phyloP scores from a whole-genome alignment of 35 echinoderm and acorn worm species.

The Apostichopus parvimensis region DNA sequence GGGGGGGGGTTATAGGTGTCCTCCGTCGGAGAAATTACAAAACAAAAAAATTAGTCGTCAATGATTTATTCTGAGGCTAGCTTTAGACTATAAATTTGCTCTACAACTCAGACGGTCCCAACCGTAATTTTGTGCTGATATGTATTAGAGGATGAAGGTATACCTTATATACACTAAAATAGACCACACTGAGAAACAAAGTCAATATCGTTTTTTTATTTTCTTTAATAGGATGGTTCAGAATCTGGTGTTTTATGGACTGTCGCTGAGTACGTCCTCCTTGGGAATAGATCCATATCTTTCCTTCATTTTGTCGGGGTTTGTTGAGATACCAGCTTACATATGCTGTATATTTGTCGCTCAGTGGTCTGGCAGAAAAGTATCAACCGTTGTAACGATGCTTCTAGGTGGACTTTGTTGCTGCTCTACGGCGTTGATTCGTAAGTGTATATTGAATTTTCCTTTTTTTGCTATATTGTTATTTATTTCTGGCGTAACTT shows the following conservation, averaged over 20 bases:
- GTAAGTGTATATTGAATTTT: not conserved
- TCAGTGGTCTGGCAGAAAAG: not conserved
- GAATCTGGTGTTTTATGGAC: constrained; percentile 3
- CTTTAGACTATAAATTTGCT: too few relatives aligned
- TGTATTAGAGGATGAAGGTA: too few relatives aligned
- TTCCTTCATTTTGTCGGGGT: not conserved
- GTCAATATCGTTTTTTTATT: not conserved
- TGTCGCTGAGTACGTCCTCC: not conserved
- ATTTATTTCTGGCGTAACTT: too few relatives aligned
- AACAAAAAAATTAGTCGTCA: too few relatives aligned
- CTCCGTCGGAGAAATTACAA: too few relatives aligned
- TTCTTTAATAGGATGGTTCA: not conserved
- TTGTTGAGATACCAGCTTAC: constrained; percentile 16
- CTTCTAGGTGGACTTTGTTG: constrained; percentile 6
- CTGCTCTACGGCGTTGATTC: not conserved
- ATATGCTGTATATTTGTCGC: not conserved
- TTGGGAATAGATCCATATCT: not conserved
- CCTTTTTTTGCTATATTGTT: too few relatives aligned
- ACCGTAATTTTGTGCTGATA: too few relatives aligned
- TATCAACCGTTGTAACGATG: not conserved
- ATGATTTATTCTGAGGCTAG: too few relatives aligned
- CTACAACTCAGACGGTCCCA: too few relatives aligned
- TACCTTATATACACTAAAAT: too few relatives aligned
- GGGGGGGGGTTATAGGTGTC: too few relatives aligned
- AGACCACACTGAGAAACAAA: too few relatives aligned